Evolutionary conservation across 2,888 invertebrate genomes (phyloP).

Genomic region (Coecobrya sp.): DNA sequence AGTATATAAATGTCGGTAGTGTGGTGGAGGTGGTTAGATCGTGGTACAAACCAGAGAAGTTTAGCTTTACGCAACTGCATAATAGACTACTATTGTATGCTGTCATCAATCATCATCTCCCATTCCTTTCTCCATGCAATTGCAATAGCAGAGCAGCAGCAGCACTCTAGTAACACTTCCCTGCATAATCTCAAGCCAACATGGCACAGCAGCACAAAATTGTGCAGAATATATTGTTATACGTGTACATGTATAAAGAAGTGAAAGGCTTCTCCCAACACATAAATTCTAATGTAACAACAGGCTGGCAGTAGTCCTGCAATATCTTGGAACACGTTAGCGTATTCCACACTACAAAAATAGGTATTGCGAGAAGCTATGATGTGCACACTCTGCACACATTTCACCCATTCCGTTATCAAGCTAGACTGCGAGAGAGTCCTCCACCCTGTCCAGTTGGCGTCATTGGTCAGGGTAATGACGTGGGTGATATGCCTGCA

Average conservation of each 20-base stretch:
- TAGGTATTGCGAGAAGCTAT: not conserved
- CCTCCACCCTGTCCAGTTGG: constrained; percentile 83
- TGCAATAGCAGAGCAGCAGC: not conserved
- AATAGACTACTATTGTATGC: not conserved
- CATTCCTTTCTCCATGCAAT: not conserved
- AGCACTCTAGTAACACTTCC: not conserved
- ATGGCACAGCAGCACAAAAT: not conserved
- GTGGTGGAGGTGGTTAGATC: constrained; percentile 11
- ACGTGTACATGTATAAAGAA: not conserved
- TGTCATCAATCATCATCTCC: constrained; percentile 26
- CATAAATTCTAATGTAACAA: constrained; percentile 11
- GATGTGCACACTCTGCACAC: not conserved
- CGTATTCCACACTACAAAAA: constrained; percentile 6
- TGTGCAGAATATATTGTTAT: too few species aligned
- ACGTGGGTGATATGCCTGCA: constrained; percentile 84
- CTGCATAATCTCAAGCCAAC: not conserved
- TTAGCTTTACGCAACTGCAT: constrained; percentile 20
- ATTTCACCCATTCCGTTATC: constrained; percentile 34
- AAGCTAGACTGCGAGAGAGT: constrained; percentile 46
- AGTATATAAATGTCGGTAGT: not conserved
- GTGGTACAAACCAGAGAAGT: constrained; percentile 33
- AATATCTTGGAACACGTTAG: not conserved
- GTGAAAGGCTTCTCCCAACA: not conserved
- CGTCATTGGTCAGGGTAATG: constrained; percentile 85
- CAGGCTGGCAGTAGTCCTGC: not conserved